phyloP scores from a whole-genome alignment of 2,113 vertebrate species.

The Oreochromis niloticus region DNA sequence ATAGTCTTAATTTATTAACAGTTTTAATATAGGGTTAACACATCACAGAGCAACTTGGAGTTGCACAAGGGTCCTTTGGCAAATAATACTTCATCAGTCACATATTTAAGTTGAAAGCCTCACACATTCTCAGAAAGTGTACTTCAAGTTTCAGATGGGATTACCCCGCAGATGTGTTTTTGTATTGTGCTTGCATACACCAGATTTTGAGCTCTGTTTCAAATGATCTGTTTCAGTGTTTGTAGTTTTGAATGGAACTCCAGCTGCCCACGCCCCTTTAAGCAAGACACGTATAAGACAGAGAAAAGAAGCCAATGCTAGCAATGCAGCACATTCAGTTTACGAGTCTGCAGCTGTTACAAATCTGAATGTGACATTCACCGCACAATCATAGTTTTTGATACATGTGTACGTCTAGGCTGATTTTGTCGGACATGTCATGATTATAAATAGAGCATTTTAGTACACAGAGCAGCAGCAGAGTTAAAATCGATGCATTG shows the following conservation, averaged over 20 bases:
- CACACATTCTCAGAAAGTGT: background rate
- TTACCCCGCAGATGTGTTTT: background rate
- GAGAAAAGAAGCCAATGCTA: background rate
- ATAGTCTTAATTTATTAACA: background rate
- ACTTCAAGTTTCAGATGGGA: background rate
- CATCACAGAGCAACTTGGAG: background rate
- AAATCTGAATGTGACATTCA: background rate
- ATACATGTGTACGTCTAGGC: rapidly evolving
- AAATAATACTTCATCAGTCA: rapidly evolving
- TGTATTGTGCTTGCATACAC: background rate
- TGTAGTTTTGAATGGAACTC: background rate
- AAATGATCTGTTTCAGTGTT: rapidly evolving
- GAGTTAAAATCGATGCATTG: background rate
- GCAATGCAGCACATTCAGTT: background rate
- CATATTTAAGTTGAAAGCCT: background rate
- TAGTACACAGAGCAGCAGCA: background rate
- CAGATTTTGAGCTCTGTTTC: background rate
- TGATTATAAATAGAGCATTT: background rate
- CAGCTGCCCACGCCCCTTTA: rapidly evolving
- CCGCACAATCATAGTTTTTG: background rate
- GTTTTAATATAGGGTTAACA: background rate
- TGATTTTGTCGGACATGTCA: background rate
- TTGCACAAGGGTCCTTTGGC: background rate
- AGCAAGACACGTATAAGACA: background rate
- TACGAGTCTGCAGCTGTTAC: background rate